phyloP scores from a whole-genome alignment of 2,797 vertebrate genomes.

The Sebastes goodei region DNA sequence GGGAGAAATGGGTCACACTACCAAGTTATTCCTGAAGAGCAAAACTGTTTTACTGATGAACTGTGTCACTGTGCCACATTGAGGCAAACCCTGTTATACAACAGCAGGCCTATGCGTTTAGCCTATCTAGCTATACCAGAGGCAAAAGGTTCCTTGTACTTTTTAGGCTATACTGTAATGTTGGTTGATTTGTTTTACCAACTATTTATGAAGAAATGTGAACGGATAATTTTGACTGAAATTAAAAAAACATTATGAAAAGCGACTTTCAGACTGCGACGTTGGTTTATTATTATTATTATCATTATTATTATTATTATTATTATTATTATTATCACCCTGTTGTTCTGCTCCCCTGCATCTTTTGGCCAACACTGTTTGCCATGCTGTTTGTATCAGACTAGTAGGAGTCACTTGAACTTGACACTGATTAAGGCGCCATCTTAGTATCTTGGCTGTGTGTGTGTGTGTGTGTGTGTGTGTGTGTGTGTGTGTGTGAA shows the following conservation, averaged over 20 bases:
- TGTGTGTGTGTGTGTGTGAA: not conserved
- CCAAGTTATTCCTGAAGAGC: conserved; percentile 85
- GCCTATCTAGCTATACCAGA: conserved; percentile 72
- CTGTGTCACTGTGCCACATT: conserved; percentile 86
- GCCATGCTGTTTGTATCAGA: conserved; percentile 57
- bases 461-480: conserved; percentile 9
- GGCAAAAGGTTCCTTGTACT: conserved; percentile 77
- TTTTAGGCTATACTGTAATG: conserved; percentile 83
- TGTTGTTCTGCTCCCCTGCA: conserved; percentile 44
- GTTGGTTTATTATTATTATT: conserved; percentile 67
- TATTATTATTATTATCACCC: conserved; percentile 52
- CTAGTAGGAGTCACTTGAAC: conserved; percentile 81
- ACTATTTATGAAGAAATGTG: conserved; percentile 87
- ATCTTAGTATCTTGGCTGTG: conserved; percentile 76
- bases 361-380: conserved; percentile 37
- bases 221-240: conserved; percentile 84
- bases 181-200: conserved; percentile 86
- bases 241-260: conserved; percentile 83
- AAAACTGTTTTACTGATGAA: conserved; percentile 85
- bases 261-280: conserved; percentile 68
- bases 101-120: conserved; percentile 75
- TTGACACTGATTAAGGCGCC: conserved; percentile 85
- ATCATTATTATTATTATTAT: conserved; percentile 55
- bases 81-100: conserved; percentile 78
- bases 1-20: conserved; percentile 83